Conservation (phyloP, 2,888 invertebrate genomes). For the Brachycybe producta region DNA sequence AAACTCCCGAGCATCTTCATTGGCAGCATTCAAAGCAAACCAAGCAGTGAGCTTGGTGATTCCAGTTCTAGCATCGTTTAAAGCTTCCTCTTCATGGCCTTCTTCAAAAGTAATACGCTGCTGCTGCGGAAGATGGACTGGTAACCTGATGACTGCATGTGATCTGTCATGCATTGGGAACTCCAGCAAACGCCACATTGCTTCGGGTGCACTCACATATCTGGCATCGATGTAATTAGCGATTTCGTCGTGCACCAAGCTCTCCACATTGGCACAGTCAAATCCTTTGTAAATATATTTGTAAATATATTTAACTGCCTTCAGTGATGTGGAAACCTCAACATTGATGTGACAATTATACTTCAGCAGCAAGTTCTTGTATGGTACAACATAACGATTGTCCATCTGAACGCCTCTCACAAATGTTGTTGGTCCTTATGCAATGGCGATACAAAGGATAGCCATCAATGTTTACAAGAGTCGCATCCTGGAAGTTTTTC, state of each 20-base stretch:
- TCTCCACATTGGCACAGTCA: conserved; percentile 9
- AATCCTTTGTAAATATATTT: conserved; percentile 22
- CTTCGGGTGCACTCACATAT: conserved; percentile 25
- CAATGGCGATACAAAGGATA: conserved; percentile 31
- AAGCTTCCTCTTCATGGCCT: conserved; percentile 17
- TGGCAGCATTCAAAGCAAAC: conserved; percentile 22
- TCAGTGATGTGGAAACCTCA: conserved; percentile 27
- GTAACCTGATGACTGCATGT: conserved; percentile 20
- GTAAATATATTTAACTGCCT: conserved; percentile 24
- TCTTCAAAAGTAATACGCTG: conserved; percentile 21
- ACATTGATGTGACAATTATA: conserved; percentile 26
- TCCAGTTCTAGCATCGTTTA: conserved; percentile 7
- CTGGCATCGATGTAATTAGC: conserved; percentile 19
- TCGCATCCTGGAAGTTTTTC: conserved; percentile 25
- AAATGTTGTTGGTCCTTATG: too few species aligned
- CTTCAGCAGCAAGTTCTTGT: conserved; percentile 21
- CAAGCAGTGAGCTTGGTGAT: conserved; percentile 23
- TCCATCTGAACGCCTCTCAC: too few species aligned
- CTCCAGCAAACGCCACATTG: conserved; percentile 20
- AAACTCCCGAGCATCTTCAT: conserved; percentile 12
- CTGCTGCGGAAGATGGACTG: conserved; percentile 22
- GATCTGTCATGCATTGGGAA: conserved; percentile 22
- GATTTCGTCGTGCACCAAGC: conserved; percentile 22
- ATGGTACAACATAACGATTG: too few species aligned
- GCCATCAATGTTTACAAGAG: conserved; percentile 27